Conservation (phyloP, 2,113 vertebrate species). For the Panthera uncia region DNA sequence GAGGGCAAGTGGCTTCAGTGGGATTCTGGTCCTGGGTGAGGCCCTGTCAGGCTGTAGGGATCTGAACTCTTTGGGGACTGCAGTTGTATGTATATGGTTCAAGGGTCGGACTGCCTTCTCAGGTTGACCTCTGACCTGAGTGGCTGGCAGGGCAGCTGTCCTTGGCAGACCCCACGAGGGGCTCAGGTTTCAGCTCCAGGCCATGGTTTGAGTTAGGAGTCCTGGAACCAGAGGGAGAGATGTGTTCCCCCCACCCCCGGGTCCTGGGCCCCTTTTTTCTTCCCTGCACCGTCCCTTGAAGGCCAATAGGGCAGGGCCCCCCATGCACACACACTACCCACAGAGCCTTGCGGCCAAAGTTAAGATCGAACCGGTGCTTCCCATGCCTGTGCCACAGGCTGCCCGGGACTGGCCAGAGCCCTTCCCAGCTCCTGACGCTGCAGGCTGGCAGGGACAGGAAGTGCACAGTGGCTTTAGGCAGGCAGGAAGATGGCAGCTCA, state of each 20-base stretch:
- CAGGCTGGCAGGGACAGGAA: neutral
- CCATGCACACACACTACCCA: too few relatives aligned
- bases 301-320: neutral
- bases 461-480: neutral
- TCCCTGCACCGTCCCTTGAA: neutral
- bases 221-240: neutral
- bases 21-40: neutral
- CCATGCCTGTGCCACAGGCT: too few relatives aligned
- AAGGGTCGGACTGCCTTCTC: neutral
- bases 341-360: neutral
- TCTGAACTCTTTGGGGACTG: neutral
- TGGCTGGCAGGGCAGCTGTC: neutral
- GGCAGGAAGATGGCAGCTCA: neutral
- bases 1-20: neutral
- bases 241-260: neutral
- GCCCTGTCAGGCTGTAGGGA: neutral
- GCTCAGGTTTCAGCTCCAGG: conserved; percentile 4
- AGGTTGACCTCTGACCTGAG: neutral
- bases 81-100: neutral
- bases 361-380: neutral
- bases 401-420: neutral
- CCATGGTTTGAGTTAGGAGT: conserved; percentile 21
- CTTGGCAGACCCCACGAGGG: neutral
- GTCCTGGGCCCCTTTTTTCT: neutral
- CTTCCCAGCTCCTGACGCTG: neutral